Conservation (phyloP, 2,888 invertebrate species). For the Yponomeuta plumbellus region DNA sequence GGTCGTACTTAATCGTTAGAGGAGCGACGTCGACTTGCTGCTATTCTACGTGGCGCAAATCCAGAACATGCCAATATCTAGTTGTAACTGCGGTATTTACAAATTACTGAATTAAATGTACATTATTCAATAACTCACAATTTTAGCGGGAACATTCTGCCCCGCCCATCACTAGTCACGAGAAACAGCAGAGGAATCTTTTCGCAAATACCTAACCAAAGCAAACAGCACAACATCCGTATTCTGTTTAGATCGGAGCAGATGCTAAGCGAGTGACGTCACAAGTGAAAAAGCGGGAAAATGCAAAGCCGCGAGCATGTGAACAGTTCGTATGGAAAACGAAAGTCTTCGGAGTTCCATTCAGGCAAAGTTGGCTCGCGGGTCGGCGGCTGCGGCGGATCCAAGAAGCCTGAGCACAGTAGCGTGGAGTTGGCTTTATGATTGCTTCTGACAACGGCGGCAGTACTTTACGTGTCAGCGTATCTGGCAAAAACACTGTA, state of each 20-base stretch:
- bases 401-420: slow-evolving; percentile 21
- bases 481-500: no score
- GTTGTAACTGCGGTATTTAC: no score
- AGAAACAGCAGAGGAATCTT: no score
- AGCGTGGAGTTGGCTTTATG: background rate
- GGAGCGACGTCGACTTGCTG: no score
- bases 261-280: slow-evolving; percentile 52
- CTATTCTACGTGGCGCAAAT: no score
- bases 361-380: slow-evolving; percentile 63
- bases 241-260: background rate
- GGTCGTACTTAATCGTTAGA: no score
- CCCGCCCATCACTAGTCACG: no score
- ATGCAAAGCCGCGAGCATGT: slow-evolving; percentile 68
- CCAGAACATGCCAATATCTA: no score
- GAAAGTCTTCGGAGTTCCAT: slow-evolving; percentile 73
- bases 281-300: slow-evolving; percentile 67
- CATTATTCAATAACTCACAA: no score
- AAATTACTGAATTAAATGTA: no score
- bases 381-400: slow-evolving; percentile 37
- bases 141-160: no score
- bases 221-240: background rate
- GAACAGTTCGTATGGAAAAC: slow-evolving; percentile 73
- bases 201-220: background rate
- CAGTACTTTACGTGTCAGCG: no score
- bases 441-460: background rate